Evolutionary conservation across 2,113 vertebrate genomes (phyloP), one percentile per base, ranked within the genome.

Genomic region (Aramus guarauna): DNA sequence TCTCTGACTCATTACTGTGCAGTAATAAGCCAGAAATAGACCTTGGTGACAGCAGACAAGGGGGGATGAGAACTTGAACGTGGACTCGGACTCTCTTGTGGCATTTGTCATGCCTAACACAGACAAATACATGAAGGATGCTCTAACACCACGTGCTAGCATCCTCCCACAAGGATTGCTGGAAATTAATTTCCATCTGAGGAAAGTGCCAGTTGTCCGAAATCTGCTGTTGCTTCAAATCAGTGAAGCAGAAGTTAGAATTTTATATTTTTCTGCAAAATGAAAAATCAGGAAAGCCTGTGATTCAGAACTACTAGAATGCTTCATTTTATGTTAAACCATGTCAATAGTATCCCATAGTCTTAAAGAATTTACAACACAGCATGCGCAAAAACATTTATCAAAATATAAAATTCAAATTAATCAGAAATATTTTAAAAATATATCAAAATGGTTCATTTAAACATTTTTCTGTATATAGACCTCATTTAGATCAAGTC

Each of bases 1-100:
- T 88, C 92, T 95, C 92, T 96, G 96, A 96, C 94, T 97, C 97
- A 96, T 79, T 87, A 68, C 89, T 37, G 52, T 95, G 95, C 89
- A 92, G 80, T 91, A 94, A 91, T 64, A 36, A 77, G 67, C 82
- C 93, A 96, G 82, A 97, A 96, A 96, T 85, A 96, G 95, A 88
- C 45, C 82, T 45, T 80, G 71, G 92, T 92, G 93, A 96, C 95
- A 97, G 85, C 90, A 90, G 74, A 93, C 18, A 58, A 58, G 62
- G 55, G 90, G 73, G 74, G 72, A 83, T 80, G 82, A 94, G 71
- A 85, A 87, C 84, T 32, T 53, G 20, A 93, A 77, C 78, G 55
- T 1, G 24, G 90, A 73, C 68, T 41, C 3, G 29, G 73, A 72
- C 91, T 90, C 92, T 64, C 71, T 55, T 22, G 66, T 53, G 85